phyloP scores from a whole-genome alignment of 2,113 vertebrate genomes.

The Bubo blakistoni region DNA sequence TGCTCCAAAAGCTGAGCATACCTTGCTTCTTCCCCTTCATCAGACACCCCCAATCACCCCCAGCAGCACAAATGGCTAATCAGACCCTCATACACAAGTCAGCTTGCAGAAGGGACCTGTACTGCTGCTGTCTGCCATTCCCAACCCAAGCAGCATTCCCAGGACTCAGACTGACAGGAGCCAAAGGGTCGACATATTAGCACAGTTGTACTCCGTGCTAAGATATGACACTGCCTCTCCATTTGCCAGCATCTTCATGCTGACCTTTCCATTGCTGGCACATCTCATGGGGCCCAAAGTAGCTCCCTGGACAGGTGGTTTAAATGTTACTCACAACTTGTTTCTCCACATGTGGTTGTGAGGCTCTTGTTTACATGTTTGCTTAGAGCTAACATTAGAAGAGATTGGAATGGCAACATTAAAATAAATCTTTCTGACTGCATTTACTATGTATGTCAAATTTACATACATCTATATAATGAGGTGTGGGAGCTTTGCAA shows the following conservation, averaged over 20 bases:
- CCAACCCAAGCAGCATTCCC: background rate
- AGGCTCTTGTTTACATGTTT: conserved; percentile 5
- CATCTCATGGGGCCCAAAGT: background rate
- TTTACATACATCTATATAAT: background rate
- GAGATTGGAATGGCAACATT: background rate
- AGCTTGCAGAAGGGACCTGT: background rate
- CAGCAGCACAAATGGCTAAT: background rate
- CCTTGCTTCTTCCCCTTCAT: background rate
- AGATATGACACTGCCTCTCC: background rate
- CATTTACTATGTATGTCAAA: background rate
- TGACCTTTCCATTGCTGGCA: conserved; percentile 47
- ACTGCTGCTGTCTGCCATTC: background rate
- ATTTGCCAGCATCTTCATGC: background rate
- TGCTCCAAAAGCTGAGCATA: background rate
- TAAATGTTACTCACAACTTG: background rate
- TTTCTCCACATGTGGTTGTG: background rate
- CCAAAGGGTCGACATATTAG: background rate
- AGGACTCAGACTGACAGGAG: background rate
- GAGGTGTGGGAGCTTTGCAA: background rate
- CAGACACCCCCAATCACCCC: background rate
- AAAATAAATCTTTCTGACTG: background rate
- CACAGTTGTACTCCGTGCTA: background rate
- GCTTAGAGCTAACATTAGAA: background rate
- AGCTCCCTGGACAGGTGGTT: background rate
- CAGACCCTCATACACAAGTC: background rate